Base-by-base conservation (phyloP, 2,113 vertebrate genomes). In the Cranoglanis bouderius region DNA sequence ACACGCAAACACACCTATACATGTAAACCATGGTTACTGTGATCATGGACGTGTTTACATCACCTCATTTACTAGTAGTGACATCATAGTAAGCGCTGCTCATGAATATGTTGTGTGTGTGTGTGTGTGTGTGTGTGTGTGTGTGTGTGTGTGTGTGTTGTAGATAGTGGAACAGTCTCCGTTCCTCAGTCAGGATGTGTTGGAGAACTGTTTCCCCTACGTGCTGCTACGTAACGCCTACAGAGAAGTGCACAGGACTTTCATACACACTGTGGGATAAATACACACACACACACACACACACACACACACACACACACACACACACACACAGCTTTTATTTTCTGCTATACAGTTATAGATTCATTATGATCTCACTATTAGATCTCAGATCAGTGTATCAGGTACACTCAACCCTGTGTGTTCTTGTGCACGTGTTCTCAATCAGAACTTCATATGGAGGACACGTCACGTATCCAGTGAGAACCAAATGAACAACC, bases 121-220 rank as follows among this genome's bases (percentile, higher is more conserved):
- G 51, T 87, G 51, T 77, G 40, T 51, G 61, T 26, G 21, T 43
- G 74, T 82, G 55, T 80, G 65, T 61, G 24, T 83, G 80, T 26
- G 43, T 19, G 29, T 77, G n/a, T 26, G 59, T 74, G 12, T 49
- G 5, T 77, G 89, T 80, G 0, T 67, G 53, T 92, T 91, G 6
- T 89, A 99, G 97, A 96, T 98, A 4, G 97, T 98, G 90, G 96
- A 98, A 12, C 95, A 97, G 89, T 98, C 97, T 4, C 95, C 97
- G 0, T 98, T 97, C 93, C 93, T 99, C 89, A 98, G 95, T 29
- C 94, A 97, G 89, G 97, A 98, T 94, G 97, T 98, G 96, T 92
- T 99, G 94, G 98, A 99, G 93, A 95, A 93, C 92, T 97, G 97
- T 90, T 99, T 99, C 90, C 98, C 98, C 0, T 98, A 98, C 0